Percentiles rank a stretch among this genome's conserved stretches.
phyloP scores from a whole-genome alignment of 2,888 invertebrate species.

The Eristalis arbustorum region DNA sequence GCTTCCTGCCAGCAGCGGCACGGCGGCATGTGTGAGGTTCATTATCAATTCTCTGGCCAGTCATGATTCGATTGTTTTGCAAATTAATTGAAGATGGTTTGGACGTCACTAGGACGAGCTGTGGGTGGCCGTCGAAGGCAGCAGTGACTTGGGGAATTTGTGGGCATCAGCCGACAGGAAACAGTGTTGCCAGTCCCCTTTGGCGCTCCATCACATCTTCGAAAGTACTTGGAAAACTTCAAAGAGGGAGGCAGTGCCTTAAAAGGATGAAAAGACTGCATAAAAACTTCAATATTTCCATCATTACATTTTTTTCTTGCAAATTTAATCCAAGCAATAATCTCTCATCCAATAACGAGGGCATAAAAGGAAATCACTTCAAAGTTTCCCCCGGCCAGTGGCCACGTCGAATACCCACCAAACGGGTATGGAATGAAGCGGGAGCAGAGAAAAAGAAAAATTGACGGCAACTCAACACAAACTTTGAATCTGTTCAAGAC shows the following conservation, averaged over 20 bases:
- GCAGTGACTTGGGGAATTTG: too few species aligned
- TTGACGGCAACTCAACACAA: background rate
- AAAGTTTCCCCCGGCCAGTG: slow-evolving; percentile 7
- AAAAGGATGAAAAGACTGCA: background rate
- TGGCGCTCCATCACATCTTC: background rate
- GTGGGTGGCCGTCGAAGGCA: too few species aligned
- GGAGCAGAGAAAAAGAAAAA: background rate
- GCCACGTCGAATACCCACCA: background rate
- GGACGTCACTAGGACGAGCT: background rate
- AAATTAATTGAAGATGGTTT: background rate
- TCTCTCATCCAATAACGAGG: slow-evolving; percentile 30
- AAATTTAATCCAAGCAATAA: slow-evolving; percentile 44
- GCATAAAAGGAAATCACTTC: slow-evolving; percentile 34
- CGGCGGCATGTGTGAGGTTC: background rate
- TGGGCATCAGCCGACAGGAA: background rate
- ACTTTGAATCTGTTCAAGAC: slow-evolving; percentile 2
- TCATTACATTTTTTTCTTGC: background rate
- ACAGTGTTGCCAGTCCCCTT: background rate
- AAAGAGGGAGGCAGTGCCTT: background rate
- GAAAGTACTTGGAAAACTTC: background rate
- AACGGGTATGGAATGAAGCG: background rate
- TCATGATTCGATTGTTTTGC: background rate
- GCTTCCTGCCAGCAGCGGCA: background rate
- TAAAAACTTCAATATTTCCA: background rate
- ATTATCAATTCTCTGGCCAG: background rate